phyloP scores from a whole-genome alignment of 2,113 vertebrate species.

The Murina feae region DNA sequence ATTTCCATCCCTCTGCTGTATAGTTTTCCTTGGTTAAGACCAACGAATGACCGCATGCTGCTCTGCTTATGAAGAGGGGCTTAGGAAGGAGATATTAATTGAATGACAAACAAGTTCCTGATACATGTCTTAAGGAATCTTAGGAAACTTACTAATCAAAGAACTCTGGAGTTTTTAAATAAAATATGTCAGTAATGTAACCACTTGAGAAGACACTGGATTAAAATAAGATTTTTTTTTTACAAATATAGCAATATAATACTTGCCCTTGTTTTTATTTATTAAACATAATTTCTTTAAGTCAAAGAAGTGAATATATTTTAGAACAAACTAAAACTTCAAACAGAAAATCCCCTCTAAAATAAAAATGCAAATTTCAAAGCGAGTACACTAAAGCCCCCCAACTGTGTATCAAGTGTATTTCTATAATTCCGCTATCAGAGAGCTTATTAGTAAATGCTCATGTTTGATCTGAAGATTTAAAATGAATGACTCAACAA shows the following conservation, averaged over 20 bases:
- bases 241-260: neutral
- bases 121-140: neutral
- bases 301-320: neutral
- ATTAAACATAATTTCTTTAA: neutral
- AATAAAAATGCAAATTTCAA: constrained; percentile 45
- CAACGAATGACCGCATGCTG: neutral
- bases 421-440: constrained; percentile 18
- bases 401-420: neutral
- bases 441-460: neutral
- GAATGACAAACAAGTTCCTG: neutral
- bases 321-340: neutral
- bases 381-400: neutral
- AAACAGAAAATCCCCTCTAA: constrained; percentile 10
- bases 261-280: neutral
- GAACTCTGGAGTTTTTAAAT: neutral
- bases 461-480: neutral
- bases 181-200: neutral
- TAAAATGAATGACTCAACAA: constrained; percentile 8
- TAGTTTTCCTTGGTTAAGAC: neutral
- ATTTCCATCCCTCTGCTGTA: neutral
- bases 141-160: neutral
- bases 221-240: constrained; percentile 2
- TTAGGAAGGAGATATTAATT: neutral
- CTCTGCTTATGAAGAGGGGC: neutral
- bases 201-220: neutral